Base-by-base conservation (phyloP, 2,113 vertebrate species). In the Triplophysa rosa region DNA sequence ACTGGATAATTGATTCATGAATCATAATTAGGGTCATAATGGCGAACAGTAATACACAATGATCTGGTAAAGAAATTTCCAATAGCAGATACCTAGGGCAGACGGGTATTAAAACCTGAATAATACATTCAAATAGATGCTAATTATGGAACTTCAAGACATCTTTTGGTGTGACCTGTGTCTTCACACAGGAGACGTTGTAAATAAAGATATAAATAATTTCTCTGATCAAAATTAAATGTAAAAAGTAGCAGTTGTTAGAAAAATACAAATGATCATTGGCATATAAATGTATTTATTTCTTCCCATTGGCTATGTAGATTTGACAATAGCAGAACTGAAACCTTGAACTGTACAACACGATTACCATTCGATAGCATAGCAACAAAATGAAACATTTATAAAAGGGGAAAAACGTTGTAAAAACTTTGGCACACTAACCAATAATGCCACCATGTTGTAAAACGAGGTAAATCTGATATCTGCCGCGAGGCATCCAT, bases 241-340 rank as follows among this genome's bases (percentile, higher is more conserved):
- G 87, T 76, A 85, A 90, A 88, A 86, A 90, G 88, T 86, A 89
- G 82, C 89, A 83, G 80, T 85, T 86, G 86, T 88, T 94, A 93
- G 90, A 94, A 93, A 94, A 94, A 93, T 94, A 93, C 93, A 93
- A 93, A 92, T 90, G 90, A 91, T 89, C 91, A 92, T 90, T 91
- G 88, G 90, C 83, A 91, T 94, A 94, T 89, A 93, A 93, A 94
- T 93, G 91, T 92, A 94, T 94, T 93, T 94, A 93, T 93, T 94
- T 92, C 79, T 88, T 88, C 91, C 77, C 88, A 89, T 91, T 90
- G 90, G 80, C 49, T 91, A 87, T 89, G 67, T 71, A 72, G 59
- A 68, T 92, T 89, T 89, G 91, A 93, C 91, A 91, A 92, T 82
- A 88, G 82, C 70, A 77, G 78, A 76, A 83, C 59, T 70, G 90